phyloP scores from a whole-genome alignment of 2,888 invertebrate species.

The Callyntrura guangdongensis region DNA sequence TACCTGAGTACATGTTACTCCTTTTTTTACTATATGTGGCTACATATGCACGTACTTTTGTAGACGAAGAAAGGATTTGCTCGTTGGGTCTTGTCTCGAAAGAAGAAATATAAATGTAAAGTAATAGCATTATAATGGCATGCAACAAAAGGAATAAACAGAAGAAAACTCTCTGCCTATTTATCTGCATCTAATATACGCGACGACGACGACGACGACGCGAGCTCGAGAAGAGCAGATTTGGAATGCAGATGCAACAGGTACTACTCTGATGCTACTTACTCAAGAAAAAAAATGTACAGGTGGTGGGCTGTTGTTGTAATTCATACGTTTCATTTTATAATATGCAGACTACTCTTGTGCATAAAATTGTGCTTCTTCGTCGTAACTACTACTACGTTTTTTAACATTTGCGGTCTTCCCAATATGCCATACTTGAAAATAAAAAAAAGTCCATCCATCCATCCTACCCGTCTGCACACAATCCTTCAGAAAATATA shows the following conservation, averaged over 20 bases:
- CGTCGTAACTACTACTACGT: not conserved
- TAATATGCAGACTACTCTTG: constrained; percentile 34
- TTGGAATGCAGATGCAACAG: constrained; percentile 74
- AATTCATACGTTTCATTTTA: constrained; percentile 48
- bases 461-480: constrained; percentile 68
- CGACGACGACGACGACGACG: not conserved
- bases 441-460: constrained; percentile 53
- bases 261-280: constrained; percentile 30
- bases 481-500: constrained; percentile 68
- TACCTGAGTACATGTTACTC: not conserved
- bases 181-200: constrained; percentile 23
- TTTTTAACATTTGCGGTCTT: constrained; percentile 16
- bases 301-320: constrained; percentile 48
- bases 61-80: constrained; percentile 10
- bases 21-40: not conserved
- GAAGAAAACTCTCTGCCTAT: constrained; percentile 11
- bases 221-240: constrained; percentile 66
- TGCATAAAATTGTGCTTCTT: constrained; percentile 24
- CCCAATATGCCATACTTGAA: constrained; percentile 50
- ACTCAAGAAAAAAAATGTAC: not conserved
- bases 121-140: constrained; percentile 51
- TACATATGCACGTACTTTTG: not conserved
- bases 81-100: not conserved
- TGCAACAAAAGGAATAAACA: constrained; percentile 28
- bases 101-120: constrained; percentile 41